Evolutionary conservation across 2,888 invertebrate genomes (phyloP), one percentile per base, ranked within the genome.

Genomic region (Drosophila conformis): DNA sequence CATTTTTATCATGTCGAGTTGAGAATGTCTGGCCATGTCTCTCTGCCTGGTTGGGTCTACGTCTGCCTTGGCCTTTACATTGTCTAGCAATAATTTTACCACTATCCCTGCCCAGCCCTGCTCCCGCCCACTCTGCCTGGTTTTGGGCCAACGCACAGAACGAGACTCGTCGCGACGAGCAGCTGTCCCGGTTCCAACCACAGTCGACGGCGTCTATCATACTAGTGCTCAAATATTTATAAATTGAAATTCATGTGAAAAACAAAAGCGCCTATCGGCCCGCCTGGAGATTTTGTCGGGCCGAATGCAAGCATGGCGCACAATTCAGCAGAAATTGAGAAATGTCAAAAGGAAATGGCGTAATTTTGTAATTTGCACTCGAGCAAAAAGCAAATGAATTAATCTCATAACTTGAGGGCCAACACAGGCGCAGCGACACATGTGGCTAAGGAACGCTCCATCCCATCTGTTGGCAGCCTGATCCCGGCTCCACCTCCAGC

Each of bases 341-440:
- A 82, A 87, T 86, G 85, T 76, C 82, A 80, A 83, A 81, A 87
- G 87, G 88, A 87, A 87, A 85, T 83, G 80, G 78, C 75, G 85
- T 83, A 85, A 88, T 87, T 87, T 87, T 81, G 87, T 87, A 85
- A 87, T 87, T 88, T 87, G 81, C 88, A 83, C 76, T 87, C 78
- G 78, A 82, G 87, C 87, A 83, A 78, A 87, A 83, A 87, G 83
- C 77, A 75, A 87, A 87, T 75, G 88, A 87, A 88, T 87, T 87
- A 87, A 87, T 87, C 83, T 87, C 77, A 76, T 80, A 78, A 82
- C 70, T 73, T 73, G 76, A 69, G 73, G 74, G 56, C 66, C 53
- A 65, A 60, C 27, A 29, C 29, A 11, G 11, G 48, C 29, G 60
- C 53, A 29, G 68, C 59, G 69, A 49, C 80, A 82, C 59, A 70